Conservation (phyloP, 2,888 invertebrate genomes). For the Lobophora halterata region DNA sequence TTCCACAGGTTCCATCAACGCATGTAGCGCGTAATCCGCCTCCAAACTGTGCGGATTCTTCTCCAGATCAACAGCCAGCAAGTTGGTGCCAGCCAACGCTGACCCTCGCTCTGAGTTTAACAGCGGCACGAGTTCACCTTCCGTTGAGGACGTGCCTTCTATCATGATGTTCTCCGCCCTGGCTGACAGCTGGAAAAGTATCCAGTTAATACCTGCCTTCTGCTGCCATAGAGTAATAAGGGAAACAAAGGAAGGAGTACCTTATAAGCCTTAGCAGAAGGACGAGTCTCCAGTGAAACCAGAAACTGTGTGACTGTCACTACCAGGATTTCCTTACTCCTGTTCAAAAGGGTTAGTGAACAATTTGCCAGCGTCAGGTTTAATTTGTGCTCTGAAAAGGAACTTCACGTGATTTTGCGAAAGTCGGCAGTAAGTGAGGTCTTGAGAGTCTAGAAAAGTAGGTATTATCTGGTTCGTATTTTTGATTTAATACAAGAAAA, state of each 20-base stretch:
- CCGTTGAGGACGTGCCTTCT: constrained; percentile 86
- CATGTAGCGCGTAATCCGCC: constrained; percentile 84
- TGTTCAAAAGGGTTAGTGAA: constrained; percentile 84
- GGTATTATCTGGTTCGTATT: too few species aligned
- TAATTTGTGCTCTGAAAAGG: constrained; percentile 87
- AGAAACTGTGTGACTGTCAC: constrained; percentile 87
- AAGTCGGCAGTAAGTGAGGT: too few species aligned
- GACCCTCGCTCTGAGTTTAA: constrained; percentile 71
- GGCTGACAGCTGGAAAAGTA: constrained; percentile 79
- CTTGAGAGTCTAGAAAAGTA: too few species aligned
- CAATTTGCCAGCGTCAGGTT: constrained; percentile 88
- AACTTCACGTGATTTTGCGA: too few species aligned
- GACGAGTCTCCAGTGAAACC: constrained; percentile 84
- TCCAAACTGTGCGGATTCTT: constrained; percentile 84
- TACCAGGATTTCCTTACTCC: constrained; percentile 85
- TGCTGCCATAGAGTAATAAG: too few species aligned
- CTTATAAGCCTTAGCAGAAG: constrained; percentile 84
- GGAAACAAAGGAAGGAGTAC: constrained; percentile 35
- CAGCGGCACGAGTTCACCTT: constrained; percentile 86
- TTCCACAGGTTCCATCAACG: constrained; percentile 87
- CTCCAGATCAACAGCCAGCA: constrained; percentile 88
- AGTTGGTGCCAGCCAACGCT: constrained; percentile 83
- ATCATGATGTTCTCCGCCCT: constrained; percentile 88
- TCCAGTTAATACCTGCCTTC: too few species aligned
- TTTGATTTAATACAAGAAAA: too few species aligned